Conservation (phyloP, 1,140 invertebrate species). For the Papilio glaucus region DNA sequence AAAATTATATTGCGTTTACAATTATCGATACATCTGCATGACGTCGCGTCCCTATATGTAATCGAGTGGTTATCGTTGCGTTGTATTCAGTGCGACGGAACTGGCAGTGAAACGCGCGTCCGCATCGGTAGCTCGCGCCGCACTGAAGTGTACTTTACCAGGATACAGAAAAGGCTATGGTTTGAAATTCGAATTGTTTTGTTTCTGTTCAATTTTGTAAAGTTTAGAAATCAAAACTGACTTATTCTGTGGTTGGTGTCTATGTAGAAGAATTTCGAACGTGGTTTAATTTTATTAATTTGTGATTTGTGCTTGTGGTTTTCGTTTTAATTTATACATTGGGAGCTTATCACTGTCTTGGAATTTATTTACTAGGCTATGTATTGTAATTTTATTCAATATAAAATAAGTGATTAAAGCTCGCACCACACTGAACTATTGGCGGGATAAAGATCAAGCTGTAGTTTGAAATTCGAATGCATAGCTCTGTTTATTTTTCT, state of each 20-base stretch:
- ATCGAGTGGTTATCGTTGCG: conserved; percentile 60
- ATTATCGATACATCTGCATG: conserved; percentile 42
- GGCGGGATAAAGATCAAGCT: background rate
- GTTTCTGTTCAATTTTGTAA: conserved; percentile 31
- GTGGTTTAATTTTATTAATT: background rate
- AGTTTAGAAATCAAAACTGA: background rate
- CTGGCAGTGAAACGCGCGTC: conserved; percentile 48
- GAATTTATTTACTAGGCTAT: no score
- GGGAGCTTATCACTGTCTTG: no score
- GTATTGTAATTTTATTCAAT: no score
- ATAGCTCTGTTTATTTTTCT: background rate
- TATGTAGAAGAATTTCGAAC: background rate
- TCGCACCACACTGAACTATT: background rate
- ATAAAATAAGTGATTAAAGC: no score
- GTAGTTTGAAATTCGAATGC: conserved; percentile 7
- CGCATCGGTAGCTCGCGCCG: conserved; percentile 42
- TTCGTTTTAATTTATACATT: background rate
- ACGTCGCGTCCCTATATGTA: conserved; percentile 51
- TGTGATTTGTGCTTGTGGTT: conserved; percentile 6
- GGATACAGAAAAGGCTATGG: background rate
- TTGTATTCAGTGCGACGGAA: conserved; percentile 48
- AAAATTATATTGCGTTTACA: background rate
- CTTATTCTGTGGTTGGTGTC: background rate
- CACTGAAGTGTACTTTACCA: conserved; percentile 15
- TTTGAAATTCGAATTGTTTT: conserved; percentile 39